phyloP scores from a whole-genome alignment of 2,888 invertebrate species.

The Drosophila neutralis region DNA sequence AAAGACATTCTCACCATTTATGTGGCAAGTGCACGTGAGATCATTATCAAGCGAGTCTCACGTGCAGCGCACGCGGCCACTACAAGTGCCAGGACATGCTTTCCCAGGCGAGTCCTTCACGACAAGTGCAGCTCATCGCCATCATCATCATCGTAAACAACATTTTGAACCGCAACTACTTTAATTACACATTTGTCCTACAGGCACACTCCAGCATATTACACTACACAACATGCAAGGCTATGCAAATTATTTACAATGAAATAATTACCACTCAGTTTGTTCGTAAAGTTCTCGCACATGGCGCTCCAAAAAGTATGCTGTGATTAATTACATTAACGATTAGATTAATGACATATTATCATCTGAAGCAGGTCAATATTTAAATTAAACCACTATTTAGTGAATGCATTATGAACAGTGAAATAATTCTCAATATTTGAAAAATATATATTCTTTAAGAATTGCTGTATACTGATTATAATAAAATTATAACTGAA shows the following conservation, averaged over 20 bases:
- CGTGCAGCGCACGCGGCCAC: slow-evolving; percentile 81
- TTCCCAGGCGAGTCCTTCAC: slow-evolving; percentile 55
- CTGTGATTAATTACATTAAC: slow-evolving; percentile 3
- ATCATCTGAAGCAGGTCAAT: background rate
- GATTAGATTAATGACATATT: background rate
- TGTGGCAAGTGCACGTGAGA: slow-evolving; percentile 58
- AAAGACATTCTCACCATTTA: slow-evolving; percentile 58
- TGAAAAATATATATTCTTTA: background rate
- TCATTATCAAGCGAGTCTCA: slow-evolving; percentile 62
- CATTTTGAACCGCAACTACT: slow-evolving; percentile 66
- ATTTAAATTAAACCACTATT: background rate
- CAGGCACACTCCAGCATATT: slow-evolving; percentile 43
- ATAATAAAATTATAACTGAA: background rate
- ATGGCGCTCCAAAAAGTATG: slow-evolving; percentile 49
- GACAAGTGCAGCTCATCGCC: slow-evolving; percentile 67
- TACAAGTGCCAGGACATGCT: slow-evolving; percentile 74
- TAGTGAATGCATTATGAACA: background rate
- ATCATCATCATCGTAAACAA: slow-evolving; percentile 57
- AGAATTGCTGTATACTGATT: background rate
- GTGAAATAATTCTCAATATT: background rate
- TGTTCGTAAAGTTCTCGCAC: background rate
- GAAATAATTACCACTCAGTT: background rate
- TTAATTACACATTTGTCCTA: slow-evolving; percentile 73
- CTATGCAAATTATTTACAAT: background rate
- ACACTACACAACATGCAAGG: slow-evolving; percentile 34